Conservation (phyloP, 2,888 invertebrate genomes). For the Thymelicus sylvestris region DNA sequence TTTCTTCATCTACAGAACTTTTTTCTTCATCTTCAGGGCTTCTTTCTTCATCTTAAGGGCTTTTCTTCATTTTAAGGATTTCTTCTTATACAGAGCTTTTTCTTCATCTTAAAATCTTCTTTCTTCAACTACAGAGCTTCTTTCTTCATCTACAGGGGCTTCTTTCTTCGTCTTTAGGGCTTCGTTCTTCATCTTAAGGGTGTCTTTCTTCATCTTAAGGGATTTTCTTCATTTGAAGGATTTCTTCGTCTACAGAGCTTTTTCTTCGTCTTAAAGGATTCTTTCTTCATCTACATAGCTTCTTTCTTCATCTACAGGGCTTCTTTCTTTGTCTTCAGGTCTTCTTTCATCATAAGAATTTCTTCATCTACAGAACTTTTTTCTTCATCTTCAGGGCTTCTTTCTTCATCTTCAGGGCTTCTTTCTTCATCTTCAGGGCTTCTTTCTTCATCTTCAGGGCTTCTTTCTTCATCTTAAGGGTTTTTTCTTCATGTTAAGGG, state of each 20-base stretch:
- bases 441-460: slow-evolving; percentile 27
- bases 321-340: slow-evolving; percentile 36
- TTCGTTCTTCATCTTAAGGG: not conserved
- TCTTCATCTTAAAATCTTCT: slow-evolving; percentile 3
- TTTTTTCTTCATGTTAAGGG: not conserved
- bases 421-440: not conserved
- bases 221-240: slow-evolving; percentile 17
- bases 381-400: not conserved
- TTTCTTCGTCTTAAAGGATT: slow-evolving; percentile 25
- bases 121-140: slow-evolving; percentile 1
- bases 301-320: slow-evolving; percentile 22
- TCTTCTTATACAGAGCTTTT: not conserved
- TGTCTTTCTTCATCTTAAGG: not conserved
- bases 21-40: too few species aligned
- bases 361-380: not conserved
- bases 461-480: not conserved
- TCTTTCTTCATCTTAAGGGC: not conserved
- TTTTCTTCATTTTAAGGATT: not conserved
- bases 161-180: slow-evolving; percentile 36
- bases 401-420: slow-evolving; percentile 20
- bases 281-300: slow-evolving; percentile 22
- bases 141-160: slow-evolving; percentile 1
- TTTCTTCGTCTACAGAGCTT: not conserved
- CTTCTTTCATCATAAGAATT: too few species aligned
- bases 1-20: not conserved